Percentiles rank a stretch among this genome's conserved stretches.
These are phyloP conservation scores for Anthoscopus minutus DNA, from an alignment of 2,113 vertebrate species.

Conservation along the genomic window DNA sequence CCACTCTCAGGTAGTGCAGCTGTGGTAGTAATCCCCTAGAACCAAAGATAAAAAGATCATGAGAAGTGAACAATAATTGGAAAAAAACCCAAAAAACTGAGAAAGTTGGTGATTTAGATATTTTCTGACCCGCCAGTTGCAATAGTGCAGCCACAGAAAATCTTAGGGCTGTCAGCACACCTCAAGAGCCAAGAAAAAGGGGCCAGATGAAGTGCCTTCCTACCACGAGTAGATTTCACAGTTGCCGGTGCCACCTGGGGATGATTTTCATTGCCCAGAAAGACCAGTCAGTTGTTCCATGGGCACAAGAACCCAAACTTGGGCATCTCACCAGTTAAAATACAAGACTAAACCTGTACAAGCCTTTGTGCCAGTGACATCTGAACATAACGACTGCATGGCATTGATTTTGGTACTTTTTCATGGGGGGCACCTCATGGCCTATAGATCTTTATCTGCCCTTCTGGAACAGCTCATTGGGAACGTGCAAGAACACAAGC, in stretches of 20 bases:
- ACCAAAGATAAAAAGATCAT: not conserved
- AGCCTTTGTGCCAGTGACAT: not conserved
- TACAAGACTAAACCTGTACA: not conserved
- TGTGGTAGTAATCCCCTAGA: slow-evolving; percentile 77
- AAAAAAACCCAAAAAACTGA: not conserved
- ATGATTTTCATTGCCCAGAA: not conserved
- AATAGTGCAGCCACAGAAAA: not conserved
- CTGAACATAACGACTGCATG: not conserved
- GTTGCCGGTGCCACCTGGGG: not conserved
- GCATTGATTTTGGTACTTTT: not conserved
- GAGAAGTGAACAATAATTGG: not conserved
- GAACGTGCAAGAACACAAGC: not conserved
- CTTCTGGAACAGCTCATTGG: not conserved
- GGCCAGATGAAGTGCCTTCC: not conserved
- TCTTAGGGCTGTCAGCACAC: not conserved
- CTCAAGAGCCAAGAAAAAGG: not conserved
- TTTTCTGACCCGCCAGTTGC: not conserved
- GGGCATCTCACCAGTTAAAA: not conserved
- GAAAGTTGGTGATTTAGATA: not conserved
- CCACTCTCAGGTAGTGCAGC: slow-evolving; percentile 81
- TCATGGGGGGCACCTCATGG: rapidly evolving
- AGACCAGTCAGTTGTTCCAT: not conserved
- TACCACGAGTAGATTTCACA: not conserved
- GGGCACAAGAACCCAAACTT: not conserved
- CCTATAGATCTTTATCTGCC: not conserved